Base-by-base conservation (phyloP, 1,140 invertebrate genomes). In the Trichonephila clavipes region DNA sequence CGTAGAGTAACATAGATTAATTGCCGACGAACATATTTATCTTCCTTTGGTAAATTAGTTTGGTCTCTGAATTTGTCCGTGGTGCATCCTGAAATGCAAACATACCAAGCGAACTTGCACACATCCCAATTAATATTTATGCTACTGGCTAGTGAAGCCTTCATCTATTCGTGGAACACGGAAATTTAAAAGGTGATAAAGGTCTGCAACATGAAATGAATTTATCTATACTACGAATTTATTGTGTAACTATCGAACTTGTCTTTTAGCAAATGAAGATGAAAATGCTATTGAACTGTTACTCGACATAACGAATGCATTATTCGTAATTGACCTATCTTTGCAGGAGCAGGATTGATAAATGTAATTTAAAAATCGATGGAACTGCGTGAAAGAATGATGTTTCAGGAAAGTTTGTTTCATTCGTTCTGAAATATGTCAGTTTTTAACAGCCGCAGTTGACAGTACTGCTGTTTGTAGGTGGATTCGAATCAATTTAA, bases 21-120 rank as follows among this genome's bases (percentile, higher is more conserved):
- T 77, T 34, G 16, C 16, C 14, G 12, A 16, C 28, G 14, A 18
- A 77, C 72, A 34, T 77, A 77, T 77, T 40, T 28, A 77, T 77
- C 72, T 77, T 77, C 72, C 28, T 77, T 77, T 40, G 28, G 72
- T 77, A 77, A 77, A 77, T 77, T 77, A 77, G 72, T 77, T 34
- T 18, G 24, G 24, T 34, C 72, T 34, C 6, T 18, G 14, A 28
- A 19, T 64, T 21, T 64, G 62, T 18, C 14, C 10, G 14, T 24
- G 18, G 16, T 34, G 19, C 72, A 40, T 18, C 62, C 0, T 64
- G 5, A 28, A 40, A 28, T 6, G 24, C 18, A 77, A 77, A 77
- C 72, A 77, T 12, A 40, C 28, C 28, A 24, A 77, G 72, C 16
- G 12, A 14, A 18, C 34, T 77, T 18, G 72, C 14, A 19, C 28